These are phyloP conservation scores for Mercenaria mercenaria DNA, from an alignment of 1,140 invertebrate species.

Conservation along the genomic window DNA sequence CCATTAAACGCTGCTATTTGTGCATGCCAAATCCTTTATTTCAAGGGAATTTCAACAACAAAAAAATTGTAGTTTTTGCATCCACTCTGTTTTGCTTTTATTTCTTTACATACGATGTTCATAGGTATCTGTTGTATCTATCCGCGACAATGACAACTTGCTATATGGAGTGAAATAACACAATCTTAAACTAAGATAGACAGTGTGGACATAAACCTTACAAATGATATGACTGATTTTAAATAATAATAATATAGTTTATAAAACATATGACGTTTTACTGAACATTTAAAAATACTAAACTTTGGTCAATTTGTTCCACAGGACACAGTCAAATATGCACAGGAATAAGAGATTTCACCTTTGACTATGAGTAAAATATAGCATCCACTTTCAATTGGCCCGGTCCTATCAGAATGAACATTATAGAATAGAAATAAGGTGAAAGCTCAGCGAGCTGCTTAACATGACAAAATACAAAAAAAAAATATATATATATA, in stretches of 20 bases:
- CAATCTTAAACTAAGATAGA: background rate
- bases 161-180: background rate
- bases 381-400: background rate
- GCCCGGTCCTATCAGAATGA: background rate
- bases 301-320: background rate
- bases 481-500: too few species aligned
- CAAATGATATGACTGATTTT: background rate
- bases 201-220: background rate
- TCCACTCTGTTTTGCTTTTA: too few species aligned
- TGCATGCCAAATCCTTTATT: too few species aligned
- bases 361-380: slow-evolving; percentile 27
- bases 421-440: background rate
- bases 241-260: background rate
- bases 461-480: too few species aligned
- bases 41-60: too few species aligned
- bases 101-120: too few species aligned
- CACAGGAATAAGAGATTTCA: background rate
- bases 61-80: too few species aligned
- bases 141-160: too few species aligned
- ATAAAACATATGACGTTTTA: background rate
- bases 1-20: too few species aligned
- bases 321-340: slow-evolving; percentile 25
- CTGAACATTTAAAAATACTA: too few species aligned
- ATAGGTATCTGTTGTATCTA: background rate
- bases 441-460: too few species aligned